Evolutionary conservation across 1,140 invertebrate species (phyloP), one percentile per base, ranked within the genome.

Genomic region (Euwallacea similis): DNA sequence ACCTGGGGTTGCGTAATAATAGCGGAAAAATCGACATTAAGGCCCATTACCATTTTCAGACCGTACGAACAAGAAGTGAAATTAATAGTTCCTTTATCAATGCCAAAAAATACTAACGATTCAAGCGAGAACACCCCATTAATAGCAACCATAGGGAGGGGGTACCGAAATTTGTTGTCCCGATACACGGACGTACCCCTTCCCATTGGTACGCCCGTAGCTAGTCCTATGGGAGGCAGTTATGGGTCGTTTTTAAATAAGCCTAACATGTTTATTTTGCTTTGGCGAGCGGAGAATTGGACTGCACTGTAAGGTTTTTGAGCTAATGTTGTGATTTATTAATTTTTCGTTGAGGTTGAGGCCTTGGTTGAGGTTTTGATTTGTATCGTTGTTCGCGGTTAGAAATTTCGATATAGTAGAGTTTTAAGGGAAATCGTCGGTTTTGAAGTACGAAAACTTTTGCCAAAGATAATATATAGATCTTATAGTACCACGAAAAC

Each of bases 1-100:
- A 93, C 91, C 1, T 95, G 93, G 92, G 95, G 95, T 7, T 96
- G 94, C 79, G 84, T 97, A 43, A 91, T 97, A 15, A 91, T 97
- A 0, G 93, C 92, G 2, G 93, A 95, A 80, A 87, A 89, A 44
- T 85, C 86, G 54, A 88, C 91, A 3, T 83, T 97, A 66, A 84
- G 92, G 16, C 95, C 95, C 0, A 89, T 96, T 42, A 95, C 93
- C 0, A 92, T 96, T 11, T 97, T 96, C 81, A 84, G 94, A 62
- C 95, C 95, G 0, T 95, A 93, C 77, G 92, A 95, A 80, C 91
- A 93, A 75, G 93, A 96, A 81, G 92, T 84, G 6, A 79, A 76
- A 56, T 80, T 81, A 7, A 85, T 86, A 69, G 76, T 85, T 11
- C 82, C 84, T 8, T 77, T 84, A 69, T 71, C 74, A 33, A 73